These are phyloP conservation scores for Rhyacophila brunnea DNA, from an alignment of 1,140 invertebrate species.

Conservation along the genomic window DNA sequence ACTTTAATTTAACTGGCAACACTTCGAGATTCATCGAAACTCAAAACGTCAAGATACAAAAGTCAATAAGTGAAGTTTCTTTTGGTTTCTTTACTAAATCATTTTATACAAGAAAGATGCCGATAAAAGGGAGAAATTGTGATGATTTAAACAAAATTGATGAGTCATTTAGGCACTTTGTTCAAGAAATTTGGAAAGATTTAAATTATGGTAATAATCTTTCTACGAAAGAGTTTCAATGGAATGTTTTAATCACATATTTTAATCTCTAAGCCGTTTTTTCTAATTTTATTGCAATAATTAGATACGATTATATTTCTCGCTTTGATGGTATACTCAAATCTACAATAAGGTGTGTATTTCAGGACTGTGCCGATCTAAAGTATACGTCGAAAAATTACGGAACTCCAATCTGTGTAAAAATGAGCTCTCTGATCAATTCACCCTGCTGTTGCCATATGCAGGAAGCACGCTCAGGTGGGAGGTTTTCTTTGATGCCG, in stretches of 20 bases:
- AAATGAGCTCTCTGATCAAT: slow-evolving; percentile 39
- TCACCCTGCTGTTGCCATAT: slow-evolving; percentile 45
- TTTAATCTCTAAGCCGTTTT: background rate
- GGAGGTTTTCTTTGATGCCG: slow-evolving; percentile 44
- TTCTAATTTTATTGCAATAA: background rate
- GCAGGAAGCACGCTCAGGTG: slow-evolving; percentile 41
- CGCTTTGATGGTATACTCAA: background rate
- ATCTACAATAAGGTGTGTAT: background rate
- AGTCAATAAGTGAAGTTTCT: no score
- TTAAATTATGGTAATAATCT: slow-evolving; percentile 25
- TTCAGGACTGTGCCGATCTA: slow-evolving; percentile 28
- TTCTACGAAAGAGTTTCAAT: background rate
- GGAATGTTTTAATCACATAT: background rate
- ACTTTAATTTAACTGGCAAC: no score
- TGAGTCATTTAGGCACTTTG: slow-evolving; percentile 25
- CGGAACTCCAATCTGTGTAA: slow-evolving; percentile 15
- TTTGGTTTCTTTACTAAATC: no score
- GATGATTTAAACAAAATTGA: slow-evolving; percentile 19
- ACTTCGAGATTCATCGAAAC: no score
- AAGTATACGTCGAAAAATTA: slow-evolving; percentile 30
- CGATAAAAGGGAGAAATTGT: slow-evolving; percentile 10
- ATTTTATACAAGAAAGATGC: slow-evolving; percentile 3
- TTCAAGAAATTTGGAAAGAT: slow-evolving; percentile 25
- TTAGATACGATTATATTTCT: background rate
- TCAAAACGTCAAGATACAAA: no score